These are phyloP conservation scores for Rhynchonema sp. DNA, from an alignment of 2,888 invertebrate genomes.

Conservation along the genomic window DNA sequence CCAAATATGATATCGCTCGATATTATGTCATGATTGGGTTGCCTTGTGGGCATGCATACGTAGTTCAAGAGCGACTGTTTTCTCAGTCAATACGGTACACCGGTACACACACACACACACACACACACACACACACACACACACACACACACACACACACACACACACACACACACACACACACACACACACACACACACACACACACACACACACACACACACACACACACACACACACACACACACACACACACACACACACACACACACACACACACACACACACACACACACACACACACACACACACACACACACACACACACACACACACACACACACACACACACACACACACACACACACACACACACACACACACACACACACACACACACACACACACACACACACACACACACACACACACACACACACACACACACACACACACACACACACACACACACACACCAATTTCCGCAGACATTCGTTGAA, in stretches of 20 bases:
- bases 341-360: slow-evolving; percentile 6
- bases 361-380: slow-evolving; percentile 4
- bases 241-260: slow-evolving; percentile 6
- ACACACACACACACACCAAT: too few species aligned
- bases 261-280: slow-evolving; percentile 6
- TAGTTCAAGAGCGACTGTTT: too few species aligned
- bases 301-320: slow-evolving; percentile 6
- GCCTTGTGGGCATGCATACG: too few species aligned
- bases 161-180: slow-evolving; percentile 1
- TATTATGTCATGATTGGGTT: too few species aligned
- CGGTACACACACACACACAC: not conserved
- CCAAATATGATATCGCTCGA: too few species aligned
- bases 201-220: slow-evolving; percentile 1
- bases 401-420: slow-evolving; percentile 2
- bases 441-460: too few species aligned
- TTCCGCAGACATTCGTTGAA: too few species aligned
- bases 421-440: slow-evolving; percentile 2
- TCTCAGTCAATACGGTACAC: too few species aligned
- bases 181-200: slow-evolving; percentile 1
- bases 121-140: slow-evolving; percentile 1
- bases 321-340: slow-evolving; percentile 6
- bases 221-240: slow-evolving; percentile 4
- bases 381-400: slow-evolving; percentile 3
- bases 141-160: slow-evolving; percentile 1
- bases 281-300: slow-evolving; percentile 6